phyloP scores from a whole-genome alignment of 2,113 vertebrate genomes.

The Plecturocebus donacophilus region DNA sequence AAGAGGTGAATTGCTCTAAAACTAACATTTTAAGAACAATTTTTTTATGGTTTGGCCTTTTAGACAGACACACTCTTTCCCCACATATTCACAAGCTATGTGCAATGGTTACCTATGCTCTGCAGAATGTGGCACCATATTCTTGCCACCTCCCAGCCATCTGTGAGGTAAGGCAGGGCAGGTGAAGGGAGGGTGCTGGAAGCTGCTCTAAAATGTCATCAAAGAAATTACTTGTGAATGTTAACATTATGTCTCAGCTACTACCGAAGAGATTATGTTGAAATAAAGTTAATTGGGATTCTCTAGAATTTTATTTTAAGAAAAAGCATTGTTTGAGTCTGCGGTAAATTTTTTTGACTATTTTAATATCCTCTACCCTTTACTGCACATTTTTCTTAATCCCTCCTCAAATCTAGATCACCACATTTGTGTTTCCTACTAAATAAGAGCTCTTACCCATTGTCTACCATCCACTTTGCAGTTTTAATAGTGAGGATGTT shows the following conservation, averaged over 20 bases:
- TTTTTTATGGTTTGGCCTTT: background rate
- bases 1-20: background rate
- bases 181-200: background rate
- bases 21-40: background rate
- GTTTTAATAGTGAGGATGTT: background rate
- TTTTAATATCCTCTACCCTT: background rate
- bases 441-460: background rate
- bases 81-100: background rate
- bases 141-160: rapidly evolving
- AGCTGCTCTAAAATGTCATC: background rate
- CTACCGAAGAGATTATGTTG: background rate
- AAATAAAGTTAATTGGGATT: background rate
- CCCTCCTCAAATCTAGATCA: background rate
- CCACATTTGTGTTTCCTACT: background rate
- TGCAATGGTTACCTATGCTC: background rate
- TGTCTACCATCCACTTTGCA: background rate
- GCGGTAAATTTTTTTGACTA: background rate
- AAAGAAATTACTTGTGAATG: background rate
- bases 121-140: background rate
- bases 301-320: background rate
- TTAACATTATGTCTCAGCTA: background rate
- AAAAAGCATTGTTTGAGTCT: background rate
- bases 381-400: background rate
- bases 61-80: background rate
- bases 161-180: rapidly evolving